Evolutionary conservation across 2,888 invertebrate genomes (phyloP).

Genomic region (Nineta flava): DNA sequence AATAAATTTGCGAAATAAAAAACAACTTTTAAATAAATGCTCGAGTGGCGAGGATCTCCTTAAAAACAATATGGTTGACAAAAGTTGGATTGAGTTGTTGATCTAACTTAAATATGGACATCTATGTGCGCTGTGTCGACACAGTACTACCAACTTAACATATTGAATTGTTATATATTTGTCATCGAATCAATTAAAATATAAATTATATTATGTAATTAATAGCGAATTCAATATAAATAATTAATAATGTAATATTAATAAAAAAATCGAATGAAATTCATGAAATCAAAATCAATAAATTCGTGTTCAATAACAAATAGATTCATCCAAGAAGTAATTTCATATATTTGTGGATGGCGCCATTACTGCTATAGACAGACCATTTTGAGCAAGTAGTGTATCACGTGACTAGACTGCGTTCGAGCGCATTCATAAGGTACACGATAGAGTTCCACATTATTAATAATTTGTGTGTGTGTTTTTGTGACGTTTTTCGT

Average conservation of each 20-base stretch:
- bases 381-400: constrained; percentile 11
- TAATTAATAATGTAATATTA: background rate
- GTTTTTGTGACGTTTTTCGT: constrained; percentile 5
- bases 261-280: background rate
- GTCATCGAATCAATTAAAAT: background rate
- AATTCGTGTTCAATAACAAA: background rate
- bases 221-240: background rate
- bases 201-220: background rate
- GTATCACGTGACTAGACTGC: constrained; percentile 21
- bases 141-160: background rate
- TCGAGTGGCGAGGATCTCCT: too few relatives aligned
- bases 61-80: too few relatives aligned
- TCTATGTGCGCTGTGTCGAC: too few relatives aligned
- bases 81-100: background rate
- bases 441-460: constrained; percentile 31
- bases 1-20: too few relatives aligned
- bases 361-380: background rate
- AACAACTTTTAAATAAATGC: too few relatives aligned
- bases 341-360: background rate
- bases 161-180: background rate
- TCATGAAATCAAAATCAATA: background rate
- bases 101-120: background rate
- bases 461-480: background rate
- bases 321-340: background rate
- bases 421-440: constrained; percentile 55